Percentiles rank a stretch among this genome's conserved stretches.
Conservation (phyloP, 2,888 invertebrate genomes). For the Lamellibrachia satsuma region DNA sequence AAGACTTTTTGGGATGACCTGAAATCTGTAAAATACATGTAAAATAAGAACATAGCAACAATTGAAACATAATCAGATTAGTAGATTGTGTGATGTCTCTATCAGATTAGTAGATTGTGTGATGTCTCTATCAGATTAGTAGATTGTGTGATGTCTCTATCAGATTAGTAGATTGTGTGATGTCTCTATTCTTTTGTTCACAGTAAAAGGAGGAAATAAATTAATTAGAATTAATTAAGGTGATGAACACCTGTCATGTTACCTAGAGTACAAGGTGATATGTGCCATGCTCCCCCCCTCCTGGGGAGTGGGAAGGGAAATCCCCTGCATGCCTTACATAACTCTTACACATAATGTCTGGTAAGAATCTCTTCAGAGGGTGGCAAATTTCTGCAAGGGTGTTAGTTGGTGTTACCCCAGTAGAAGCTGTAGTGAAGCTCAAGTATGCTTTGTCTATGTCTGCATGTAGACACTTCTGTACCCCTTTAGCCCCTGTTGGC, state of each 20-base stretch:
- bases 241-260: background rate
- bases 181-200: background rate
- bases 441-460: background rate
- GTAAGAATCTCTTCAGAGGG: background rate
- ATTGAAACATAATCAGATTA: background rate
- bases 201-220: background rate
- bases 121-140: background rate
- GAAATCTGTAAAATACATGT: background rate
- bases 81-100: background rate
- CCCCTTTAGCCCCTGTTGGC: background rate
- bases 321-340: background rate
- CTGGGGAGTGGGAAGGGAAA: background rate
- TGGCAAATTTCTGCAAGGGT: background rate
- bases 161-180: background rate
- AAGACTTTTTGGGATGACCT: background rate
- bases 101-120: no score
- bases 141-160: no score
- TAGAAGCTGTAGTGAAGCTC: background rate
- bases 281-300: background rate
- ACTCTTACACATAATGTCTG: background rate
- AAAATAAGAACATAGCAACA: background rate
- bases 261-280: background rate
- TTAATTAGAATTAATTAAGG: background rate
- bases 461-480: background rate
- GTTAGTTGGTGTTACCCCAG: background rate